Evolutionary conservation across 1,140 invertebrate genomes (phyloP).

Genomic region (Scaptodrosophila lebanonensis): DNA sequence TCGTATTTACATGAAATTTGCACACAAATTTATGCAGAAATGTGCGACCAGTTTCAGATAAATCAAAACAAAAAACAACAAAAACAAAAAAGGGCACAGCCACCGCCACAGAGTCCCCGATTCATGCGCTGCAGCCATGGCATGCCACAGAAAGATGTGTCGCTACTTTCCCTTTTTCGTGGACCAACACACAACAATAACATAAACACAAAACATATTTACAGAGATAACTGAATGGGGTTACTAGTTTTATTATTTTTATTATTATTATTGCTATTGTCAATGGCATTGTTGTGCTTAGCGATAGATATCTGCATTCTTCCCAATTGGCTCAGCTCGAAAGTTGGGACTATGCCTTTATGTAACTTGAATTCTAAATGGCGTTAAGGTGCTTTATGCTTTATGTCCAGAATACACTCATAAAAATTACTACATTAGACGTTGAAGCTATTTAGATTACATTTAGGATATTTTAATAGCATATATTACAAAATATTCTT

Average conservation of each 20-base stretch:
- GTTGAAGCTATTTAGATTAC: no score
- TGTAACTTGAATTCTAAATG: slow-evolving; percentile 40
- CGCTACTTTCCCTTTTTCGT: slow-evolving; percentile 66
- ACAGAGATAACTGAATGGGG: slow-evolving; percentile 27
- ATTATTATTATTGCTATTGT: slow-evolving; percentile 31
- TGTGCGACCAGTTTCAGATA: slow-evolving; percentile 9
- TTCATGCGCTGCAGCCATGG: slow-evolving; percentile 17
- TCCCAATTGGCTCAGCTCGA: slow-evolving; percentile 11
- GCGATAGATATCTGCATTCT: slow-evolving; percentile 14
- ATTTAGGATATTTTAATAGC: no score
- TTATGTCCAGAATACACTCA: no score
- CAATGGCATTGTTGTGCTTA: slow-evolving; percentile 8
- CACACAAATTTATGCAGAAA: slow-evolving; percentile 47
- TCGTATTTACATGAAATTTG: slow-evolving; percentile 64
- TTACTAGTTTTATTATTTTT: slow-evolving; percentile 49
- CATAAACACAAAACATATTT: no score
- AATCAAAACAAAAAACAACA: neutral
- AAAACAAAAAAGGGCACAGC: slow-evolving; percentile 38
- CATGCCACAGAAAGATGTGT: slow-evolving; percentile 48
- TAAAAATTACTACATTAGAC: no score
- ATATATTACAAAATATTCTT: no score
- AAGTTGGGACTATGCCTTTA: slow-evolving; percentile 1
- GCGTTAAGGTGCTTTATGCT: no score
- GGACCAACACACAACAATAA: neutral
- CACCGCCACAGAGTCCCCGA: neutral